Evolutionary conservation across 2,113 vertebrate genomes (phyloP).

Genomic region (Rallus limicola): DNA sequence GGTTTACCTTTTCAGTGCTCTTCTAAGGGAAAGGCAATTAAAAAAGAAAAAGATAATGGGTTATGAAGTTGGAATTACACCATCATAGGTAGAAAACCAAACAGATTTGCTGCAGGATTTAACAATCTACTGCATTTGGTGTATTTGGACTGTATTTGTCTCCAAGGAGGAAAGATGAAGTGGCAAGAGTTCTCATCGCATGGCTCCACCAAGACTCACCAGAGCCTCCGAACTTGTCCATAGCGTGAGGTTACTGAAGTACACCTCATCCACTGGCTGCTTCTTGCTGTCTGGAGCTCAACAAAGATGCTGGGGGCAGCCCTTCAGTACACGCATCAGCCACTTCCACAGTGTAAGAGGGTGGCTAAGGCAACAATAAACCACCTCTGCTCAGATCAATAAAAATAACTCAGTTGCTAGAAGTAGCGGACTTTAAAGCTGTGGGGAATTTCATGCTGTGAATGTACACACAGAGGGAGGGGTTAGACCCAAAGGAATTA

Average conservation of each 20-base stretch:
- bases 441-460: background rate
- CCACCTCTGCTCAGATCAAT: background rate
- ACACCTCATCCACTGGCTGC: fast-evolving
- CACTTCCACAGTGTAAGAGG: fast-evolving
- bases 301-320: background rate
- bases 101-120: background rate
- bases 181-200: background rate
- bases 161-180: background rate
- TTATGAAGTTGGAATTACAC: background rate
- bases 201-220: background rate
- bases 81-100: background rate
- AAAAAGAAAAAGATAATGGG: no score
- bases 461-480: background rate
- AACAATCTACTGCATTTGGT: background rate
- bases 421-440: background rate
- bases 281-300: background rate
- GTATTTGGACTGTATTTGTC: background rate
- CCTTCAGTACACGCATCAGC: background rate
- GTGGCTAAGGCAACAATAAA: background rate
- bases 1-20: background rate
- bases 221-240: background rate
- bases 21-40: background rate
- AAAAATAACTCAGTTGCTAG: background rate
- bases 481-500: background rate
- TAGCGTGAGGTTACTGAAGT: fast-evolving